phyloP scores from a whole-genome alignment of 2,888 invertebrate genomes.

The Eilema sororculum region DNA sequence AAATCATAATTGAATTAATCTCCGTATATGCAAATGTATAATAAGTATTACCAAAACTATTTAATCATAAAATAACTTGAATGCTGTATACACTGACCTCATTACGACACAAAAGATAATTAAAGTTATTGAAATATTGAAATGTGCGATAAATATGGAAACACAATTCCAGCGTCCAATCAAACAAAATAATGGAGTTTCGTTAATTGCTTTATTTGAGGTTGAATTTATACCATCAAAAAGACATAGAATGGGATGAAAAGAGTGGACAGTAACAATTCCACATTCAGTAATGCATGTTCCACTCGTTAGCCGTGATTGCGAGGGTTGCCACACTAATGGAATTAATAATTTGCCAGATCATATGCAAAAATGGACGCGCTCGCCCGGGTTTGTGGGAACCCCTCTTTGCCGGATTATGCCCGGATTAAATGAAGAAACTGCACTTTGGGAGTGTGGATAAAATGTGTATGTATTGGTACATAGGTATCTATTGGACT shows the following conservation, averaged over 20 bases:
- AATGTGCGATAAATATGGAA: background rate
- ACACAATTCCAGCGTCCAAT: constrained; percentile 20
- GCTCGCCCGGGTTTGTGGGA: constrained; percentile 11
- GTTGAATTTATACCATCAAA: constrained; percentile 23
- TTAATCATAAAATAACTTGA: background rate
- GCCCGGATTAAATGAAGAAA: constrained; percentile 1
- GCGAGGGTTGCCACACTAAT: constrained; percentile 45
- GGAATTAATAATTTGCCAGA: constrained; percentile 59
- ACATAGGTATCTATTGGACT: background rate
- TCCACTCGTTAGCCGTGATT: constrained; percentile 52
- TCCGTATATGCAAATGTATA: too few relatives aligned
- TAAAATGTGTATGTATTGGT: background rate
- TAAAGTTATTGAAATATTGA: background rate
- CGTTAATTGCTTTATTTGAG: constrained; percentile 37
- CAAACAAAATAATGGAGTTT: constrained; percentile 32
- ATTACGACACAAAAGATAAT: background rate
- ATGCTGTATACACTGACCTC: background rate
- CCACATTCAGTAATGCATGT: constrained; percentile 27
- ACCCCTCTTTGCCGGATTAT: constrained; percentile 17
- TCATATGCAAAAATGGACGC: constrained; percentile 52
- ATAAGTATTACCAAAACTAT: background rate
- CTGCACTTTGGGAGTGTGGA: constrained; percentile 7
- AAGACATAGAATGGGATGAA: constrained; percentile 21
- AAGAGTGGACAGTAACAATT: constrained; percentile 24
- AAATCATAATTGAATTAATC: background rate